Conservation (phyloP, 2,888 invertebrate species). For the Zele albiditarsus region DNA sequence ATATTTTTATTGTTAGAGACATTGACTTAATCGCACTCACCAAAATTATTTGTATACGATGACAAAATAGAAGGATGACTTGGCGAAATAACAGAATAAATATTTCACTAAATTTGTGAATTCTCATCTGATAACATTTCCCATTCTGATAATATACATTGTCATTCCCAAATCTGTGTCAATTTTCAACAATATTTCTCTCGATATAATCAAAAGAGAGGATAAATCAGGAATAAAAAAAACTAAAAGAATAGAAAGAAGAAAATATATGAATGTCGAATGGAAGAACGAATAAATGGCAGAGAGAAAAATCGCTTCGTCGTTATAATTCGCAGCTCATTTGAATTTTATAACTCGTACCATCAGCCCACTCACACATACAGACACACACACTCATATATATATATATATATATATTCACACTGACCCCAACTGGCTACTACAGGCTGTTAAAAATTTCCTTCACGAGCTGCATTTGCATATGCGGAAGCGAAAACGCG, state of each 20-base stretch:
- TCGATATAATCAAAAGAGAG: no score
- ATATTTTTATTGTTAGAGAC: no score
- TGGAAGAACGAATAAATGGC: not conserved
- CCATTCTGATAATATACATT: no score
- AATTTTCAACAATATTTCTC: no score
- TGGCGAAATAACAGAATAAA: no score
- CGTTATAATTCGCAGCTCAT: conserved; percentile 51
- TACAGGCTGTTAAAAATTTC: conserved; percentile 2
- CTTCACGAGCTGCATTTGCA: conserved; percentile 47
- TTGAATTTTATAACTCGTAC: conserved; percentile 52
- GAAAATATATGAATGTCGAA: not conserved
- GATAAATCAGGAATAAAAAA: not conserved
- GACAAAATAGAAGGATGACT: no score
- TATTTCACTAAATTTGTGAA: no score
- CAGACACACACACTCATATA: not conserved
- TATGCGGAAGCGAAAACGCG: conserved; percentile 50
- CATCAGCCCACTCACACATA: conserved; percentile 5
- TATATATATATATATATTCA: not conserved
- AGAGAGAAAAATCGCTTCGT: conserved; percentile 20
- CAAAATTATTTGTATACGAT: no score
- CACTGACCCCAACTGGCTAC: not conserved
- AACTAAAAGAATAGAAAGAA: not conserved
- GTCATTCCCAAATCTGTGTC: no score
- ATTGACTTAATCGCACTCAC: no score
- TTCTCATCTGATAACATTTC: no score